phyloP scores from a whole-genome alignment of 2,888 invertebrate genomes.

The Sipha maydis region DNA sequence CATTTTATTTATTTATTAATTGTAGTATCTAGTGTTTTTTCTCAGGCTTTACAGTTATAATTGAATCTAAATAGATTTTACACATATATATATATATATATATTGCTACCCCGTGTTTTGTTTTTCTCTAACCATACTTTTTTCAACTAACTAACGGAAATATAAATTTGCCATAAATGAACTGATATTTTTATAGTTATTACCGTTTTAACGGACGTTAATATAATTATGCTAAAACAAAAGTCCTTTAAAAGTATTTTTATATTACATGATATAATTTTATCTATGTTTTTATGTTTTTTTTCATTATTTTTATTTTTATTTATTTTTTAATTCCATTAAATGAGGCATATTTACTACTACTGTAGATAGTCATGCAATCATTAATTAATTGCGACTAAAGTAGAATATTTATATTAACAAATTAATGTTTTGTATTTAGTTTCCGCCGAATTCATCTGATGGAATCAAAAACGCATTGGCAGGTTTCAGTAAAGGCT shows the following conservation, averaged over 20 bases:
- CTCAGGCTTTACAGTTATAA: not conserved
- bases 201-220: not conserved
- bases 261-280: conserved; percentile 1
- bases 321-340: conserved; percentile 43
- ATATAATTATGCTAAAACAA: conserved; percentile 33
- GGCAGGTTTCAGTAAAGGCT: conserved; percentile 18
- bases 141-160: not conserved
- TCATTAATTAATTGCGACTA: conserved; percentile 7
- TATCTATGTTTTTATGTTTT: conserved; percentile 4
- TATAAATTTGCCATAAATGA: not conserved
- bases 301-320: not conserved
- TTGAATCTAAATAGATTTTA: not conserved
- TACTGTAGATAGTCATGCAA: conserved; percentile 8
- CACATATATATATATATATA: not conserved
- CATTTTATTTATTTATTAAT: not conserved
- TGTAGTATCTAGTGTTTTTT: not conserved
- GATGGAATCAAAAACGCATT: conserved; percentile 20
- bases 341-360: conserved; percentile 5
- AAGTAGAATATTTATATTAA: not conserved
- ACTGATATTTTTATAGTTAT: not conserved
- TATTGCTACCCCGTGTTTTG: not conserved
- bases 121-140: not conserved
- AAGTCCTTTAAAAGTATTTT: conserved; percentile 6
- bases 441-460: conserved; percentile 45
- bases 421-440: conserved; percentile 6